Conservation (phyloP, 2,113 vertebrate genomes). For the Pardalotus punctatus region DNA sequence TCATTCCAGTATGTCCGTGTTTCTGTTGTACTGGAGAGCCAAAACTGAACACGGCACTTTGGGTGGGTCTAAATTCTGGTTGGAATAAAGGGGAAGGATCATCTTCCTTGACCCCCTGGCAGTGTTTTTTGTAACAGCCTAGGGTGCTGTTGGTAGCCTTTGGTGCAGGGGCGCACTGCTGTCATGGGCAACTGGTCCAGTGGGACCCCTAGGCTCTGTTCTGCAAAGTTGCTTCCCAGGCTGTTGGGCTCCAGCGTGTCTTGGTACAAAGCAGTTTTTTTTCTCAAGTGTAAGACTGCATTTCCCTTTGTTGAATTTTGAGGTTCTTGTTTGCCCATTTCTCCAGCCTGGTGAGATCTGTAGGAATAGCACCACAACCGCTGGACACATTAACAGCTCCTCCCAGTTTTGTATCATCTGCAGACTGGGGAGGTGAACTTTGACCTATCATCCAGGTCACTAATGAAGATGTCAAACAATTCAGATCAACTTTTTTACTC, state of each 20-base stretch:
- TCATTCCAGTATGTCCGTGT: no score
- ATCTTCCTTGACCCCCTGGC: not conserved
- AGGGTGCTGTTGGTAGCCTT: not conserved
- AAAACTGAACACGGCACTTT: fast-evolving
- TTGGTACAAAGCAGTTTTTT: not conserved
- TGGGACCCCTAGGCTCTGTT: not conserved
- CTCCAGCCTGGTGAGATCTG: not conserved
- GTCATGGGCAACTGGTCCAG: not conserved
- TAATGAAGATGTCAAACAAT: not conserved
- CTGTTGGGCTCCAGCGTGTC: not conserved
- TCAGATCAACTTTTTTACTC: not conserved
- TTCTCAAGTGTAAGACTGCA: not conserved
- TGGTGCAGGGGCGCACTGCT: not conserved
- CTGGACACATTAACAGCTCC: not conserved
- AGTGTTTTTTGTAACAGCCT: not conserved
- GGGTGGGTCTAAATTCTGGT: not conserved
- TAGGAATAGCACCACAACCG: not conserved
- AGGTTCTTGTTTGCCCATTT: not conserved
- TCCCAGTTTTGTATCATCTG: not conserved
- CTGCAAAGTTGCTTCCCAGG: not conserved
- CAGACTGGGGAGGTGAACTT: not conserved
- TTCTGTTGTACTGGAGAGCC: not conserved
- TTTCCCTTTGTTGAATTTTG: not conserved
- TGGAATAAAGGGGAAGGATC: not conserved
- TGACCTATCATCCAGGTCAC: not conserved